Base-by-base conservation (phyloP, 2,888 invertebrate species). In the Scaptomyza flava region DNA sequence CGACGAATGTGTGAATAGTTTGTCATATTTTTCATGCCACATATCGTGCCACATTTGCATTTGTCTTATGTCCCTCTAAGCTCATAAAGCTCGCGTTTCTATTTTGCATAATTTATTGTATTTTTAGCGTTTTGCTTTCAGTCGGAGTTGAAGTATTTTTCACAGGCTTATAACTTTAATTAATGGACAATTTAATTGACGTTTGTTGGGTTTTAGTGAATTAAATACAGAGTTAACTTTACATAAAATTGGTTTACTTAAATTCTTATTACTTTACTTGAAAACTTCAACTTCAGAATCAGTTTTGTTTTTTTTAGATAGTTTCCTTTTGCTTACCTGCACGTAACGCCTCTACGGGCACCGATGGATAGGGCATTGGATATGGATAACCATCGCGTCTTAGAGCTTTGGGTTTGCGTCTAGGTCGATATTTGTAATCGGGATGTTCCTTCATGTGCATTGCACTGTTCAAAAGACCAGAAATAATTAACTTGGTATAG, bases 381-480 rank as follows among this genome's bases (percentile, higher is more conserved):
- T 97, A 98, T 0, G 97, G 97, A 91, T 97, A 97, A 14, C 97
- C 97, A 91, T 97, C 97, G 92, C 97, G 97, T 90, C 97, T 94
- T 77, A 96, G 91, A 38, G 96, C 96, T 93, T 97, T 97, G 51
- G 97, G 97, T 93, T 97, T 97, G 92, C 97, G 94, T 89, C 97
- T 93, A 14, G 98, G 98, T 79, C 98, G 93, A 93, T 98, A 98
- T 92, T 98, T 98, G 93, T 98, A 98, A 93, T 98, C 98, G 0
- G 98, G 98, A 91, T 98, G 97, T 84, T 98, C 97, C 92, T 97
- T 97, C 97, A 97, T 98, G 94, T 98, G 97, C 94, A 96, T 95
- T 20, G 97, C 96, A 47, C 98, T 94, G 72, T 43, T 46, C 30
- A 77, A 60, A 77, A 54, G 52, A 53, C 47, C 67, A 43, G 7